A percentile compares a stretch with the other conserved stretches of the same genome.
Evolutionary conservation across 2,797 vertebrate species (phyloP).

Genomic region (Phaenicophaeus curvirostris): DNA sequence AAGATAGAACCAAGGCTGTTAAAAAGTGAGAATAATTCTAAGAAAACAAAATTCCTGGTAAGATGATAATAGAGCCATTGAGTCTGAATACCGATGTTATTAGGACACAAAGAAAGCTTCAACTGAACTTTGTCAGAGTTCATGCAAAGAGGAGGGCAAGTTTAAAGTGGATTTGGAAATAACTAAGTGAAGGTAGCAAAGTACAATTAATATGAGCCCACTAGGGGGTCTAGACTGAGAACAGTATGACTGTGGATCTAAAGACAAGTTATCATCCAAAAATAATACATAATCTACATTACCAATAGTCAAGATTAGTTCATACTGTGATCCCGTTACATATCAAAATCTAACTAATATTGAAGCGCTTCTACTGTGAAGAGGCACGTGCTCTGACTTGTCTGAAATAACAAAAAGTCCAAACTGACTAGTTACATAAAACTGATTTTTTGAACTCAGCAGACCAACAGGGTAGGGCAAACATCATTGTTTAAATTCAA

Average conservation of each 20-base stretch:
- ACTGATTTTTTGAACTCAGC: not conserved
- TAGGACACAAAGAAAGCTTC: slow-evolving; percentile 12
- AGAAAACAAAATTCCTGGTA: slow-evolving; percentile 11
- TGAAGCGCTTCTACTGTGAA: not conserved
- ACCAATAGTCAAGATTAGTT: not conserved
- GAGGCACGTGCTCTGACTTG: not conserved
- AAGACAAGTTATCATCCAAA: not conserved
- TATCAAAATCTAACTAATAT: not conserved
- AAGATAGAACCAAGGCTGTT: not conserved
- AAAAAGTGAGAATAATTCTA: not conserved
- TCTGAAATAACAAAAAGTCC: slow-evolving; percentile 18
- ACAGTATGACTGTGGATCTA: not conserved
- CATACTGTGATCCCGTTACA: not conserved
- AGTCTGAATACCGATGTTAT: not conserved
- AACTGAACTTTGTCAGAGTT: slow-evolving; percentile 37
- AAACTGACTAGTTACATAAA: slow-evolving; percentile 20
- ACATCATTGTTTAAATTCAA: not conserved
- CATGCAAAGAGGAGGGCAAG: not conserved
- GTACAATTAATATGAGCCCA: not conserved
- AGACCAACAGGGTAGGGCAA: not conserved
- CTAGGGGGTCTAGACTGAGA: not conserved
- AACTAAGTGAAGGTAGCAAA: not conserved
- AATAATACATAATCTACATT: not conserved
- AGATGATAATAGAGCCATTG: not conserved
- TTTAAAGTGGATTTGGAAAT: slow-evolving; percentile 44